Evolutionary conservation across 2,888 invertebrate genomes (phyloP).

Genomic region (Macrosoma leucophasiata): DNA sequence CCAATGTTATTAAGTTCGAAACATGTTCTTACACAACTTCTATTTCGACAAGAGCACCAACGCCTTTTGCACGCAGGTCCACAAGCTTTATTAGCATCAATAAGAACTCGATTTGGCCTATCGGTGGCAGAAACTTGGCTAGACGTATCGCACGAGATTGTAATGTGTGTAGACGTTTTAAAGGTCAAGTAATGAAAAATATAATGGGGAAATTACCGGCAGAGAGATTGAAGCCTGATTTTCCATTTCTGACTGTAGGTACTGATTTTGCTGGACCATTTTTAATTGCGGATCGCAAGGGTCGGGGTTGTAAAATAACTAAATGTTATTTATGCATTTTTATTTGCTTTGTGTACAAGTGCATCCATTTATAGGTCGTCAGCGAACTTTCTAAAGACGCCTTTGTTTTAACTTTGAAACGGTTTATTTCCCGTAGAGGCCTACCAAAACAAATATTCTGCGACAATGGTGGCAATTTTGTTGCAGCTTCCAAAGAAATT

Average conservation of each 20-base stretch:
- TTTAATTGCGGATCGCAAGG: constrained; percentile 18
- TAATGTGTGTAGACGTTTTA: no score
- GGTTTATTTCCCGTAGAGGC: constrained; percentile 26
- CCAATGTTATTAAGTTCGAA: not conserved
- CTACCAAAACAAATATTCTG: constrained; percentile 19
- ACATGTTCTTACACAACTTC: no score
- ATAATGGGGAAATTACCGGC: no score
- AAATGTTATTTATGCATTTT: no score
- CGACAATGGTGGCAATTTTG: constrained; percentile 26
- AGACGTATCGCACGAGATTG: no score
- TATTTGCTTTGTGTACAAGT: constrained; percentile 22
- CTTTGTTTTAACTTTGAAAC: no score
- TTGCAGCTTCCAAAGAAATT: constrained; percentile 20
- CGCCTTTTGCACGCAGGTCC: no score
- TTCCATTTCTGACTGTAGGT: constrained; percentile 19
- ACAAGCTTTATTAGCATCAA: no score
- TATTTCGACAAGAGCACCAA: no score
- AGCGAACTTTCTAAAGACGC: constrained; percentile 20
- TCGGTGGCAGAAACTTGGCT: no score
- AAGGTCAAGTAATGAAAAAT: no score
- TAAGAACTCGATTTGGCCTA: no score
- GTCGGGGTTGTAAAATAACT: constrained; percentile 21
- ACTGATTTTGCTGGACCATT: constrained; percentile 17
- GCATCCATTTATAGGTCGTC: constrained; percentile 23
- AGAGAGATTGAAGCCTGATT: constrained; percentile 8